Percentiles rank a stretch among this genome's conserved stretches.
Conservation (phyloP, 1,140 invertebrate species). For the Monochamus saltuarius region DNA sequence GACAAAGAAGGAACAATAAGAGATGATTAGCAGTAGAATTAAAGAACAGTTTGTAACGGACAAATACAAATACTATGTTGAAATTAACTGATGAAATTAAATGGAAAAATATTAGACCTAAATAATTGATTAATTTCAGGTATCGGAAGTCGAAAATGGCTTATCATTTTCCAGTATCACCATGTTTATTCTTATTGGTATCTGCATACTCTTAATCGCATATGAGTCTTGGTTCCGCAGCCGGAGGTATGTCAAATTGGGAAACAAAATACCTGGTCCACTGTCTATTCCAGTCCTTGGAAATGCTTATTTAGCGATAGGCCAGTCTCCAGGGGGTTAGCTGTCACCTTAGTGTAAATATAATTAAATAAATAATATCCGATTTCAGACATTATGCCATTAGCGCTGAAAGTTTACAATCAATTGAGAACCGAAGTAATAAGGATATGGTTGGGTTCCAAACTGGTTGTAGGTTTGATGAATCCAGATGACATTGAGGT, state of each 20-base stretch:
- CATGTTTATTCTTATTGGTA: slow-evolving; percentile 7
- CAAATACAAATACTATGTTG: no score
- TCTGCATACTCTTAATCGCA: slow-evolving; percentile 16
- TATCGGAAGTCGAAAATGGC: not conserved
- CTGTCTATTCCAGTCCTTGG: slow-evolving; percentile 24
- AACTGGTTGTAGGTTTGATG: slow-evolving; percentile 63
- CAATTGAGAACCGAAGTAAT: slow-evolving; percentile 14
- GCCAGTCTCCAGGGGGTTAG: slow-evolving; percentile 21
- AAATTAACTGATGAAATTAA: no score
- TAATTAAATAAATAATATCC: not conserved
- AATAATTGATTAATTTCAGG: slow-evolving; percentile 6
- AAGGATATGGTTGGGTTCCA: slow-evolving; percentile 61
- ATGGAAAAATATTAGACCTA: no score
- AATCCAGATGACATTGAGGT: slow-evolving; percentile 71
- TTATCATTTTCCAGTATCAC: not conserved
- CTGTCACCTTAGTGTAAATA: not conserved
- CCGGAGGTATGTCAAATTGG: slow-evolving; percentile 27
- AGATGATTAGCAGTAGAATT: no score
- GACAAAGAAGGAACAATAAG: no score
- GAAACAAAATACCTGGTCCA: slow-evolving; percentile 27
- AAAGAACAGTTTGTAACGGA: no score
- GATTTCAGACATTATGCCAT: slow-evolving; percentile 23
- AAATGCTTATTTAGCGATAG: slow-evolving; percentile 23
- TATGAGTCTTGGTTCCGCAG: slow-evolving; percentile 30
- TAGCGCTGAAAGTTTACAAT: not conserved